phyloP scores from a whole-genome alignment of 2,797 vertebrate species.

The Tapirus indicus region DNA sequence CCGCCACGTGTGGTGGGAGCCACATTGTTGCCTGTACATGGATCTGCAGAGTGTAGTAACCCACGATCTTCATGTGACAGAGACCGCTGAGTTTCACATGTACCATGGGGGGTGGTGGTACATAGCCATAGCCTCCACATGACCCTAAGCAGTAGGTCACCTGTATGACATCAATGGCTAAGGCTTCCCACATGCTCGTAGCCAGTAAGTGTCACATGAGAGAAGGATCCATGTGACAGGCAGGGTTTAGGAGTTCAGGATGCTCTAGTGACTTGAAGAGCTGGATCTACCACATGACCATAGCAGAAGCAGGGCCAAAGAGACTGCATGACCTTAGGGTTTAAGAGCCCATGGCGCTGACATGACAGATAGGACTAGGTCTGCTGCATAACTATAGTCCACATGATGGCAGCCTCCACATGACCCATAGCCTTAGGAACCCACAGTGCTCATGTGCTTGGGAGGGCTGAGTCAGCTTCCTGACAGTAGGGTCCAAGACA shows the following conservation, averaged over 20 bases:
- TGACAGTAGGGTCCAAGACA: background rate
- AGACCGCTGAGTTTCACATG: background rate
- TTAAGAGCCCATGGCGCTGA: background rate
- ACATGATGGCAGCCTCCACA: background rate
- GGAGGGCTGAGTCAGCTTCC: background rate
- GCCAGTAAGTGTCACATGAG: background rate
- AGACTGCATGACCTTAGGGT: background rate
- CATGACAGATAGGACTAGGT: background rate
- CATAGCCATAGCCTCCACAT: too few relatives aligned
- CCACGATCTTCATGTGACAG: background rate
- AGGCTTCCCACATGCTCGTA: background rate
- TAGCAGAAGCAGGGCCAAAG: background rate
- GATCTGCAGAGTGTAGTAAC: background rate
- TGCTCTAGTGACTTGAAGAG: background rate
- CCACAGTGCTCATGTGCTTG: background rate
- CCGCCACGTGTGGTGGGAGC: too few relatives aligned
- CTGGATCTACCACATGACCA: background rate
- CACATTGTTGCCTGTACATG: background rate
- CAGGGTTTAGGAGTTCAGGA: background rate
- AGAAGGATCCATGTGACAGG: background rate
- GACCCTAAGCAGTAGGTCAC: background rate
- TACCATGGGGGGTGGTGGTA: too few relatives aligned
- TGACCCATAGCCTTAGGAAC: background rate
- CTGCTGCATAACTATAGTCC: background rate
- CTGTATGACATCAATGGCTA: background rate